Percentiles rank a stretch among this genome's conserved stretches.
Conservation (phyloP, 2,888 invertebrate genomes). For the Ptychoptera albimana region DNA sequence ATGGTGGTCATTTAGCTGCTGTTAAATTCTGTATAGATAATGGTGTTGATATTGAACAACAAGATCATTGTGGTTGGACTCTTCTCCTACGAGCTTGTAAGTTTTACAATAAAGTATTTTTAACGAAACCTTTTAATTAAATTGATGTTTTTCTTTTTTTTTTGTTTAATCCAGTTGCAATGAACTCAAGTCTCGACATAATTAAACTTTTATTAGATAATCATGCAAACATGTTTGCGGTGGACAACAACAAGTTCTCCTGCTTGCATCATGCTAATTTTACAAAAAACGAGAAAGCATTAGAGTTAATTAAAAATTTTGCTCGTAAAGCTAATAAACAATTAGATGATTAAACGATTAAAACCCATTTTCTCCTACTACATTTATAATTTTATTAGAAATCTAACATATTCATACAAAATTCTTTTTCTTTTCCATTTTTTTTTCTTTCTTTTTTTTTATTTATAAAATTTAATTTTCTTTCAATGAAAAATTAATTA, state of each 20-base stretch:
- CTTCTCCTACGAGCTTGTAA: constrained; percentile 21
- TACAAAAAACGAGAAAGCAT: constrained; percentile 17
- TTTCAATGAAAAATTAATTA: no score
- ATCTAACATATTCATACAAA: neutral
- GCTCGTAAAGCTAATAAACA: neutral
- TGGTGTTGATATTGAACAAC: constrained; percentile 23
- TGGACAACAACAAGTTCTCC: constrained; percentile 19
- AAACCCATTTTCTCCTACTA: neutral
- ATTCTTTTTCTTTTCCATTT: neutral
- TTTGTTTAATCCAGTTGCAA: constrained; percentile 23
- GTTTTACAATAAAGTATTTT: no score
- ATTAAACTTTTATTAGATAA: constrained; percentile 22
- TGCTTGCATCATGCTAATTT: constrained; percentile 22
- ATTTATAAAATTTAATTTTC: no score
- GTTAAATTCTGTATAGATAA: constrained; percentile 26
- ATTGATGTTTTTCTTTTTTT: no score
- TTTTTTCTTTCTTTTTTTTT: no score
- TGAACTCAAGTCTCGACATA: constrained; percentile 21
- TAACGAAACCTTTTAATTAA: no score
- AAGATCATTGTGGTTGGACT: constrained; percentile 25
- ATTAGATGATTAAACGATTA: neutral
- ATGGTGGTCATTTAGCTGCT: constrained; percentile 25
- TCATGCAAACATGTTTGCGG: constrained; percentile 19
- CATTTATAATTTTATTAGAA: no score
- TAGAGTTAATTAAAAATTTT: constrained; percentile 18